phyloP scores from a whole-genome alignment of 2,797 vertebrate species.

The Neomorphus geoffroyi region DNA sequence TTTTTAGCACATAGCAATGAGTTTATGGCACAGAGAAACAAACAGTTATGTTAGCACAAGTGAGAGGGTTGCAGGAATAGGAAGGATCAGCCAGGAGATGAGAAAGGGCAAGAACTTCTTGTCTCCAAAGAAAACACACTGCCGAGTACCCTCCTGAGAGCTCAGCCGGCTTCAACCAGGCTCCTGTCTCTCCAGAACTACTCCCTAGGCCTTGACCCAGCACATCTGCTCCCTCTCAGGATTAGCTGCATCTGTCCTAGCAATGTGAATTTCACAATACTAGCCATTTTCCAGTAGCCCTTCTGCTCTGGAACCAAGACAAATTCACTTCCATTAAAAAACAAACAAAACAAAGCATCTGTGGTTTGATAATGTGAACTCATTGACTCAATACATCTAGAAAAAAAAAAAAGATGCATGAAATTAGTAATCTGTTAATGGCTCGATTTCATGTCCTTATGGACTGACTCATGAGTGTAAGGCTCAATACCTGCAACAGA shows the following conservation, averaged over 20 bases:
- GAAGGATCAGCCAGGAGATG: slow-evolving; percentile 18
- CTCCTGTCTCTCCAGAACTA: slow-evolving; percentile 24
- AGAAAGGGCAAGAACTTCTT: slow-evolving; percentile 29
- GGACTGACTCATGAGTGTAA: not conserved
- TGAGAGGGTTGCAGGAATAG: not conserved
- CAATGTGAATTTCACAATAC: slow-evolving; percentile 24
- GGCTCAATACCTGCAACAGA: not conserved
- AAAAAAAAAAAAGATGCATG: not conserved
- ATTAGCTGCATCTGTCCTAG: not conserved
- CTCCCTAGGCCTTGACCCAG: not conserved
- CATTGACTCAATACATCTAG: not conserved
- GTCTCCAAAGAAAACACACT: slow-evolving; percentile 52
- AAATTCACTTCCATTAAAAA: not conserved
- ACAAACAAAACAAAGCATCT: not conserved
- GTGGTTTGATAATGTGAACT: not conserved
- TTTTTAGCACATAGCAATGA: not conserved
- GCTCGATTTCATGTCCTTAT: not conserved
- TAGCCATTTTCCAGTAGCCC: not conserved
- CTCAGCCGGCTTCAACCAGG: not conserved
- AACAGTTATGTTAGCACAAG: slow-evolving; percentile 21
- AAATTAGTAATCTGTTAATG: not conserved
- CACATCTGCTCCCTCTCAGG: slow-evolving; percentile 2
- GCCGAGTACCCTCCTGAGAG: slow-evolving; percentile 39
- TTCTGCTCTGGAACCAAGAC: not conserved
- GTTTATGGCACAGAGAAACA: not conserved